Evolutionary conservation across 2,113 vertebrate species (phyloP).

Genomic region (Callaeas wilsoni): DNA sequence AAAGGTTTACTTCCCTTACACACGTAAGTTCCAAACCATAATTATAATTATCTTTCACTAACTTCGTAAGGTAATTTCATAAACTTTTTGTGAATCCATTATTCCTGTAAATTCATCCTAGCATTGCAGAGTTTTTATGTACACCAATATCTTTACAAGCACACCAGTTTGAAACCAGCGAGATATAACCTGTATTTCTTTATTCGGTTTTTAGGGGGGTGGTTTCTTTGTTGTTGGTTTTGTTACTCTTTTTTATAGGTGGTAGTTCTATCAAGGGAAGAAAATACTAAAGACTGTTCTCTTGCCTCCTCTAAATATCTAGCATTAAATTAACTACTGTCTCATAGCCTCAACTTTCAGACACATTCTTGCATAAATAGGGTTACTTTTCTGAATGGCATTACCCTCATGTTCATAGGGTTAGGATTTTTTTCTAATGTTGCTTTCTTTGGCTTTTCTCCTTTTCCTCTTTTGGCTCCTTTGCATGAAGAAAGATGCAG

Average conservation of each 20-base stretch:
- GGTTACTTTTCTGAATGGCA: neutral
- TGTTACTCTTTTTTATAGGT: too few species aligned
- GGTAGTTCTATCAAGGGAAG: neutral
- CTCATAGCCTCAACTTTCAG: neutral
- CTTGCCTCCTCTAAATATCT: neutral
- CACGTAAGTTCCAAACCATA: neutral
- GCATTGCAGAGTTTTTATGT: neutral
- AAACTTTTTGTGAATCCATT: neutral
- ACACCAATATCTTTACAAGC: neutral
- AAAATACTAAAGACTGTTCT: neutral
- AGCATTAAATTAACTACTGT: neutral
- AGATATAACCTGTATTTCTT: neutral
- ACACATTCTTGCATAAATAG: neutral
- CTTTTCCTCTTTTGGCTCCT: too few species aligned
- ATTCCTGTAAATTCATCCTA: neutral
- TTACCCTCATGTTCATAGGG: neutral
- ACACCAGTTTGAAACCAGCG: neutral
- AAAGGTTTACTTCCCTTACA: neutral
- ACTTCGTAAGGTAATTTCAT: neutral
- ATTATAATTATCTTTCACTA: neutral
- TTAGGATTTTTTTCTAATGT: neutral
- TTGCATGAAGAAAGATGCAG: neutral
- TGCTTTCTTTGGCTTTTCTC: neutral
- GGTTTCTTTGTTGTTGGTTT: neutral
- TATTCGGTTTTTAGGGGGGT: fast-evolving